Base-by-base conservation (phyloP, 2,113 vertebrate species). In the Onychostruthus taczanowskii region DNA sequence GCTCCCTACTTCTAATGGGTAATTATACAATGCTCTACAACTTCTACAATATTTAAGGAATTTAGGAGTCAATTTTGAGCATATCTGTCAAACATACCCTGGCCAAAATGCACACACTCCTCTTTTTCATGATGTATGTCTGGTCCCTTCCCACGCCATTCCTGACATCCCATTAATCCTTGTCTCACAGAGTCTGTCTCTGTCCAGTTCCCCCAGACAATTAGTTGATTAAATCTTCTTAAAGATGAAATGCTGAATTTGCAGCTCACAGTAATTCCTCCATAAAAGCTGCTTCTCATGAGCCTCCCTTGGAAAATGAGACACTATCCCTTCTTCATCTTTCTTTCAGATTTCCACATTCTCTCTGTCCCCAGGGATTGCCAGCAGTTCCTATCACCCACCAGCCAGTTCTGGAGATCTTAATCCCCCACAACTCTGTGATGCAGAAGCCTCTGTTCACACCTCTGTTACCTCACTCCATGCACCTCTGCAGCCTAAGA, bases 351-450 rank as follows among this genome's bases (percentile, higher is more conserved):
- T 66, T 63, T 59, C 47, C 26, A 28, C 18, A n/a, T 41, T 74
- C 35, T 33, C n/a, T 84, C 58, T 53, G 6, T 70, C 8, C 23
- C 20, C n/a, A 61, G 6, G n/a, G 41, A 56, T 39, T 77, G 9
- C 19, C 49, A 64, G 44, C 31, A 72, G 18, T 46, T 31, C 17
- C 5, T 13, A 35, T 31, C 41, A 66, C n/a, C 26, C 12, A 43
- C 43, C 33, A 39, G 43, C 13, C 27, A 61, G 10, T 66, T 82
- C 70, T 12, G 7, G 50, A 59, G 63, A 85, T 39, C 9, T 20
- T 11, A 16, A 5, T 11, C 18, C 4, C 8, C n/a, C 26, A n/a
- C 1, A 0, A 13, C n/a, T 41, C 47, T 22, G 24, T 0, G 0
- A 47, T 24, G 13, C 15, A 81, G 64, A 50, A 70, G 26, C 30